These are phyloP conservation scores for Oscarella lobularis DNA, from an alignment of 37 sponge, comb jelly and placozoan genomes.

Conservation along the genomic window DNA sequence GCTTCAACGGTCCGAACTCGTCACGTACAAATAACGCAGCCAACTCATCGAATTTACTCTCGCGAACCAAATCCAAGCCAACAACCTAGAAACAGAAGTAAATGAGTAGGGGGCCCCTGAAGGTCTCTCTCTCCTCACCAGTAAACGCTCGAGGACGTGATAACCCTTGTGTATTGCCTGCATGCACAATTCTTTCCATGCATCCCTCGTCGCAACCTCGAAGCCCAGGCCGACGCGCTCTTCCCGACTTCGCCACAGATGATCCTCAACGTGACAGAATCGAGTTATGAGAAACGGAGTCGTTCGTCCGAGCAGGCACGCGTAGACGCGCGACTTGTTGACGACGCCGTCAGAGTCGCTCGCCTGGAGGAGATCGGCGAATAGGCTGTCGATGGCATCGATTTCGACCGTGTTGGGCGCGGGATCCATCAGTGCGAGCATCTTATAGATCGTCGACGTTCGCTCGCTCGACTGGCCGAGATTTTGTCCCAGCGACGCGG, in stretches of 20 bases:
- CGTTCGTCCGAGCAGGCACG: conserved; percentile 53
- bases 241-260: conserved; percentile 14
- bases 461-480: conserved; percentile 3
- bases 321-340: conserved; percentile 18
- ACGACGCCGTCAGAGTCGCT: neutral
- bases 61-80: conserved; percentile 41
- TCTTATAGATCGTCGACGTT: conserved; percentile 16
- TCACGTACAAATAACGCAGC: conserved; percentile 27
- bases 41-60: conserved; percentile 41
- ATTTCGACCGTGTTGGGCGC: conserved; percentile 16
- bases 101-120: neutral
- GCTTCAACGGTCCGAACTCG: conserved; percentile 42
- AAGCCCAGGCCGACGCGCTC: neutral
- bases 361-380: conserved; percentile 25
- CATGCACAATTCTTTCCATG: conserved; percentile 45
- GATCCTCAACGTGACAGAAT: conserved; percentile 61
- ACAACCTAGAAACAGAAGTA: conserved; percentile 23
- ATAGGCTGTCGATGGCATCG: conserved; percentile 25
- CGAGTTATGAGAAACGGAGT: conserved; percentile 26
- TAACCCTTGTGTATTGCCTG: conserved; percentile 22
- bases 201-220: neutral
- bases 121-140: conserved; percentile 20
- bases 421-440: conserved; percentile 43
- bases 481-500: too few relatives aligned
- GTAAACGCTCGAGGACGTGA: conserved; percentile 52